Evolutionary conservation across 2,888 invertebrate genomes (phyloP).

Genomic region (Salpingus planirostris): DNA sequence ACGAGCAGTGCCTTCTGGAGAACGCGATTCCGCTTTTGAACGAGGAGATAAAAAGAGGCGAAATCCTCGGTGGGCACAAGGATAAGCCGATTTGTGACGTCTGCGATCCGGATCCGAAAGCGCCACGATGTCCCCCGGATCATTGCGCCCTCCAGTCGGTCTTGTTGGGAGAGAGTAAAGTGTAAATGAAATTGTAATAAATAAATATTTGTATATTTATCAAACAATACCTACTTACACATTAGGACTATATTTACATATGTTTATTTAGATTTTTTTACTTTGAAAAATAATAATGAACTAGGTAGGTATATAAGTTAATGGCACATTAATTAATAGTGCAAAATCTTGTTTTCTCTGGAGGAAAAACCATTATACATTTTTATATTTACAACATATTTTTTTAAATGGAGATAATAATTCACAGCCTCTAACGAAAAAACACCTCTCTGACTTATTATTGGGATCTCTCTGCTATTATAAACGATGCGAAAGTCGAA

Average conservation of each 20-base stretch:
- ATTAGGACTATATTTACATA: slow-evolving; percentile 28
- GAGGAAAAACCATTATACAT: slow-evolving; percentile 21
- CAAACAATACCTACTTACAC: slow-evolving; percentile 32
- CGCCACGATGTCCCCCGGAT: slow-evolving; percentile 26
- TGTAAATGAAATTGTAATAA: slow-evolving; percentile 21
- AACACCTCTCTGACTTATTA: slow-evolving; percentile 3
- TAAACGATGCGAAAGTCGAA: too few relatives aligned
- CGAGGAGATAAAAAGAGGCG: slow-evolving; percentile 32
- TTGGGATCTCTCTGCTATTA: too few relatives aligned
- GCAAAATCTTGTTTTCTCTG: slow-evolving; percentile 24
- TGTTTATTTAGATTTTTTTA: slow-evolving; percentile 15
- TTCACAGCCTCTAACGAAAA: slow-evolving; percentile 34
- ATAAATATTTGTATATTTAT: slow-evolving; percentile 35
- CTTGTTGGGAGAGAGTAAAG: slow-evolving; percentile 4
- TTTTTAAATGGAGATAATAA: slow-evolving; percentile 30
- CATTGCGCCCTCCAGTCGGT: slow-evolving; percentile 7
- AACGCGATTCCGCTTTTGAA: slow-evolving; percentile 28
- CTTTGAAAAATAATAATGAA: too few relatives aligned
- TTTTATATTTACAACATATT: slow-evolving; percentile 19
- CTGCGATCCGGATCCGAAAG: slow-evolving; percentile 25
- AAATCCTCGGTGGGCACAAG: slow-evolving; percentile 25
- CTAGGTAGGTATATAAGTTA: slow-evolving; percentile 30
- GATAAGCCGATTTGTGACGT: slow-evolving; percentile 28
- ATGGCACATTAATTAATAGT: slow-evolving; percentile 32
- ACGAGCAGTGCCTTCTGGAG: slow-evolving; percentile 35